Evolutionary conservation across 2,113 vertebrate species (phyloP).

Genomic region (Bostrychus sinensis): DNA sequence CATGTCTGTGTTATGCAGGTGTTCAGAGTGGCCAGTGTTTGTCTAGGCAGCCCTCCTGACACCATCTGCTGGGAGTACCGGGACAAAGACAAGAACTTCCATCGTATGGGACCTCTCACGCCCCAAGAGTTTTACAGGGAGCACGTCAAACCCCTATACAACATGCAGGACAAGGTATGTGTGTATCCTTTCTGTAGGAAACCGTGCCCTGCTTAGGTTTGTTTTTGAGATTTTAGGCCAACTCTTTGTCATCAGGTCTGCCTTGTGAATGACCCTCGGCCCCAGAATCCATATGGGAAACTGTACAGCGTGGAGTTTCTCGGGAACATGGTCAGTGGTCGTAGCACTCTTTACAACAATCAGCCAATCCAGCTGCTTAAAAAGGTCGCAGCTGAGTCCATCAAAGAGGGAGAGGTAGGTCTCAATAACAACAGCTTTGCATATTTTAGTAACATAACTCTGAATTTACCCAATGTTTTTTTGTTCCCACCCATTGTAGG

Average conservation of each 20-base stretch:
- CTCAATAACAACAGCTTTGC: not conserved
- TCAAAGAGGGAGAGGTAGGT: constrained; percentile 93
- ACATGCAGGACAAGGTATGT: constrained; percentile 93
- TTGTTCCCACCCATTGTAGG: constrained; percentile 70
- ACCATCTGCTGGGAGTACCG: constrained; percentile 96
- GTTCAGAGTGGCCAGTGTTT: constrained; percentile 92
- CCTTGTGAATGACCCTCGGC: constrained; percentile 95
- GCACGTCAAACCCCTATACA: constrained; percentile 93
- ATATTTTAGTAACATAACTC: not conserved
- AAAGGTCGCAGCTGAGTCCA: constrained; percentile 88
- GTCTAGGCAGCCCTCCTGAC: constrained; percentile 93
- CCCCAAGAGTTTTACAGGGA: constrained; percentile 92
- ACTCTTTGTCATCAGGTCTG: constrained; percentile 82
- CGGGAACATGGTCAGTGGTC: constrained; percentile 91
- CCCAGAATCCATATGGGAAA: constrained; percentile 89
- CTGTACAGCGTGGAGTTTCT: constrained; percentile 95
- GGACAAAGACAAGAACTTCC: constrained; percentile 96
- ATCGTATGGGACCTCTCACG: constrained; percentile 88
- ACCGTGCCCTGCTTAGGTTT: constrained; percentile 75
- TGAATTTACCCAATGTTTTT: not conserved
- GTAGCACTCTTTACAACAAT: constrained; percentile 92
- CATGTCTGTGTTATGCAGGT: constrained; percentile 77
- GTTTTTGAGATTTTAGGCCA: not conserved
- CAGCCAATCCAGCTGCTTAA: constrained; percentile 92
- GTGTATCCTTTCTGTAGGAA: constrained; percentile 70